Evolutionary conservation across 1,140 invertebrate genomes (phyloP).

Genomic region (Pinna nobilis): DNA sequence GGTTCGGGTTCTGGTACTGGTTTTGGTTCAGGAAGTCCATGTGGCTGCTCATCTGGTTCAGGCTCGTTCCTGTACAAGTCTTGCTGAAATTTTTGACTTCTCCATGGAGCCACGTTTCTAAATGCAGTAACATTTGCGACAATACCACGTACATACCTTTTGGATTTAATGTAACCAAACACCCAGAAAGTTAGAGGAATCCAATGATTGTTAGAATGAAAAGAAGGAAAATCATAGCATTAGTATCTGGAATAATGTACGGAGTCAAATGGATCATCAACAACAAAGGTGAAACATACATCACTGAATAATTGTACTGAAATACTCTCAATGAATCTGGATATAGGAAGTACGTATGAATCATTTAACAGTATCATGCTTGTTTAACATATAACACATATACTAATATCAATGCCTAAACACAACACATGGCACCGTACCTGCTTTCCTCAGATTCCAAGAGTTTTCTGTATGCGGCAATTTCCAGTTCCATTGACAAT

Average conservation of each 20-base stretch:
- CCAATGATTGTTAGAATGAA: not conserved
- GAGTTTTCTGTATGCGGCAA: conserved; percentile 73
- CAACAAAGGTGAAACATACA: no score
- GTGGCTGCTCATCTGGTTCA: conserved; percentile 15
- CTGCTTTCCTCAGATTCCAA: conserved; percentile 73
- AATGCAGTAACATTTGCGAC: conserved; percentile 17
- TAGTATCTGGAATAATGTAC: no score
- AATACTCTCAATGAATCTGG: no score
- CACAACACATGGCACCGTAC: conserved; percentile 31
- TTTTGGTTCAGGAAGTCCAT: conserved; percentile 17
- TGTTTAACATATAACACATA: no score
- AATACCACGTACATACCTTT: conserved; percentile 21
- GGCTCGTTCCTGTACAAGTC: not conserved
- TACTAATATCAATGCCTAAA: no score
- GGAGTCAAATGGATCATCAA: no score
- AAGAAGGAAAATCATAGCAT: not conserved
- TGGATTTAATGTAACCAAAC: not conserved
- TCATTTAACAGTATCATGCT: no score
- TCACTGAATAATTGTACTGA: no score
- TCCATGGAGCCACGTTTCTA: not conserved
- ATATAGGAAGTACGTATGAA: no score
- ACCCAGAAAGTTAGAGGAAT: not conserved
- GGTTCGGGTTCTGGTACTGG: conserved; percentile 21
- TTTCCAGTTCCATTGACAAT: conserved; percentile 73
- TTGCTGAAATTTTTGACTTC: conserved; percentile 10